Conservation (phyloP, 2,113 vertebrate species). For the Myiagra hebetior region DNA sequence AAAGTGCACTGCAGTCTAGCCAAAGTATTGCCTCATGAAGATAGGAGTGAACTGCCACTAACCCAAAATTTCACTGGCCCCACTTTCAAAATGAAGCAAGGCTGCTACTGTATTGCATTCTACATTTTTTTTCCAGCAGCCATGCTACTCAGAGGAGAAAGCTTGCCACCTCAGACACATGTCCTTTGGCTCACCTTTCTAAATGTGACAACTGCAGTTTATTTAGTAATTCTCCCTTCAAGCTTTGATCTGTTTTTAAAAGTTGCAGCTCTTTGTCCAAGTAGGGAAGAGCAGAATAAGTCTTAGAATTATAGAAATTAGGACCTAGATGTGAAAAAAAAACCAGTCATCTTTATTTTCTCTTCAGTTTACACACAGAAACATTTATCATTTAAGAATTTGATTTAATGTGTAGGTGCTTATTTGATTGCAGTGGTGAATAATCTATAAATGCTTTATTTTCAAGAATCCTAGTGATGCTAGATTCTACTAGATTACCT, state of each 20-base stretch:
- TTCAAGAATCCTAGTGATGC: neutral
- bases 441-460: neutral
- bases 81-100: neutral
- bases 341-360: neutral
- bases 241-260: neutral
- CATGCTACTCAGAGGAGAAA: neutral
- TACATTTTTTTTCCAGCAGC: neutral
- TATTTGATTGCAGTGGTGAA: neutral
- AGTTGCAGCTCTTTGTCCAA: neutral
- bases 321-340: neutral
- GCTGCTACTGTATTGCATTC: neutral
- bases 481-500: neutral
- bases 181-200: constrained; percentile 43
- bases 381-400: neutral
- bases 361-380: neutral
- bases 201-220: neutral
- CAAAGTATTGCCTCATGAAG: neutral
- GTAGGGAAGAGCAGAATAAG: neutral
- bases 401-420: neutral
- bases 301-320: neutral
- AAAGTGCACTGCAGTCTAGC: neutral
- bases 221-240: neutral
- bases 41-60: neutral
- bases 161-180: neutral
- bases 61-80: neutral